A percentile compares a stretch with the other conserved stretches of the same genome.
Conservation (phyloP, 2,888 invertebrate genomes). For the Augiades crinisus region DNA sequence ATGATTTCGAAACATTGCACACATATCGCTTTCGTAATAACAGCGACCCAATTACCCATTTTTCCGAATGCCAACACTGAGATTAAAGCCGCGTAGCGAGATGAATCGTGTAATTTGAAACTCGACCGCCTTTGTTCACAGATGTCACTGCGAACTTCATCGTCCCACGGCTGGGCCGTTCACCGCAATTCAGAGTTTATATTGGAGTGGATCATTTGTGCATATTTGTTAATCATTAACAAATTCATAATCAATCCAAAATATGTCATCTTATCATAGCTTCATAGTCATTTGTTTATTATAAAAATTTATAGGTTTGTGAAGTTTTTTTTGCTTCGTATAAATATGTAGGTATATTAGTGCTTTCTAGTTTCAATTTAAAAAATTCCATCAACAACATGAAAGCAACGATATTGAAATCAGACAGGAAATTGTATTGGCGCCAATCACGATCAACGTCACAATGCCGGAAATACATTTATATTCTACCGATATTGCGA, state of each 20-base stretch:
- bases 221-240: constrained; percentile 40
- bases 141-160: constrained; percentile 44
- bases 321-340: too few species aligned
- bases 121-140: constrained; percentile 56
- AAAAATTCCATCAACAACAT: too few species aligned
- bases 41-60: constrained; percentile 64
- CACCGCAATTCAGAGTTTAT: constrained; percentile 4
- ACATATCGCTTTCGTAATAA: constrained; percentile 31
- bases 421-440: background rate
- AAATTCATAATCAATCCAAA: constrained; percentile 18
- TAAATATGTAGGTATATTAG: too few species aligned
- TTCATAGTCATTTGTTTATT: background rate
- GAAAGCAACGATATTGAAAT: background rate
- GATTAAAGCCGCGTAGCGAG: constrained; percentile 56
- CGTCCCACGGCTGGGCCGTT: background rate
- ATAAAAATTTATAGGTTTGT: too few species aligned
- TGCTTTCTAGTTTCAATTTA: too few species aligned
- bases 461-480: constrained; percentile 2
- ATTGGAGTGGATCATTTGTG: constrained; percentile 19
- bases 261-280: background rate
- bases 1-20: constrained; percentile 25
- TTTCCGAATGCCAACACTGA: constrained; percentile 54
- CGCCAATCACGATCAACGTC: constrained; percentile 6
- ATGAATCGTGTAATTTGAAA: constrained; percentile 71
- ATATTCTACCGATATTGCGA: background rate